Conservation (phyloP, 2,888 invertebrate genomes). For the Macrophya alboannulata region DNA sequence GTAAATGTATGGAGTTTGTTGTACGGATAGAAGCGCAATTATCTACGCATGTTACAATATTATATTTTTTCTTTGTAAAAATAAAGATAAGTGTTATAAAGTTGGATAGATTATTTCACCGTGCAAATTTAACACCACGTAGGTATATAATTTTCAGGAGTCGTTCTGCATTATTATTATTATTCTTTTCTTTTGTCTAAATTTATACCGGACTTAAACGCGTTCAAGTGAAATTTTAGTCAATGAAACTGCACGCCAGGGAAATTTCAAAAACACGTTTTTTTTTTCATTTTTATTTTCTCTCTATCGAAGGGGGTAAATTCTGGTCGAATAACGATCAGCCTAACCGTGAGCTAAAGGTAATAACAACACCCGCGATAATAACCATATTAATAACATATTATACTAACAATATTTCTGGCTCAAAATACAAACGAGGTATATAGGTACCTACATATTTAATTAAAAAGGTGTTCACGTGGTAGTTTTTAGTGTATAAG, state of each 20-base stretch:
- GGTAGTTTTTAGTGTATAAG: neutral
- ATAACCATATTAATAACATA: neutral
- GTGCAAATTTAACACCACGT: neutral
- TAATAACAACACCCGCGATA: neutral
- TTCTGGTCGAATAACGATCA: neutral
- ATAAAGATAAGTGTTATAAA: neutral
- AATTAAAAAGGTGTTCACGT: slow-evolving; percentile 40
- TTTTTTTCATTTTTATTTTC: neutral
- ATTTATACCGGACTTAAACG: neutral
- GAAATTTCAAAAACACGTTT: neutral
- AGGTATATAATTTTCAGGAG: too few species aligned
- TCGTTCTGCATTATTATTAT: neutral
- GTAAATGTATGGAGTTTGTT: slow-evolving; percentile 22
- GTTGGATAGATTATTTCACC: neutral
- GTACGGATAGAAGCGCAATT: neutral
- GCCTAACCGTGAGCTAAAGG: neutral
- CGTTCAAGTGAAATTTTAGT: neutral
- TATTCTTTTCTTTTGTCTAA: neutral
- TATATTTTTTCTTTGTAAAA: neutral
- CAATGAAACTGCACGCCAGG: neutral
- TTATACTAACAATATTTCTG: neutral
- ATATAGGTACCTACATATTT: neutral
- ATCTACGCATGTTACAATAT: neutral
- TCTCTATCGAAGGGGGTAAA: neutral
- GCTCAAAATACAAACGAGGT: slow-evolving; percentile 19